Percentiles rank a stretch among this genome's conserved stretches.
Evolutionary conservation across 2,888 invertebrate genomes (phyloP).

Genomic region (Tachina fera): DNA sequence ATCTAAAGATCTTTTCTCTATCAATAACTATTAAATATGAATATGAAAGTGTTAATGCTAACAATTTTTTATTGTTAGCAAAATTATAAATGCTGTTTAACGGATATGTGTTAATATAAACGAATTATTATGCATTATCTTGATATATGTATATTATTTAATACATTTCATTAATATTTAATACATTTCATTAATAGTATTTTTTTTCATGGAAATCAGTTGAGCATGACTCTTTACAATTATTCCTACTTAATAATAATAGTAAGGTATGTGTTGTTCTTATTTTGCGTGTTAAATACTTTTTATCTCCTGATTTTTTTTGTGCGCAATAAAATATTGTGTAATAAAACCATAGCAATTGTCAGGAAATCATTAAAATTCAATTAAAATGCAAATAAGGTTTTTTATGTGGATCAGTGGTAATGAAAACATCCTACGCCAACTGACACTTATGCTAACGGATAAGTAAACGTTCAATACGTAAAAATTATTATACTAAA

Average conservation of each 20-base stretch:
- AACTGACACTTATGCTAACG: too few species aligned
- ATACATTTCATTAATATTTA: slow-evolving; percentile 5
- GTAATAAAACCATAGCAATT: slow-evolving; percentile 31
- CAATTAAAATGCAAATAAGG: slow-evolving; percentile 59
- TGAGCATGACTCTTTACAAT: background rate
- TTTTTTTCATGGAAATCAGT: background rate
- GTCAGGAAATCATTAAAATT: slow-evolving; percentile 57
- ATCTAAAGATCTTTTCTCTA: too few species aligned
- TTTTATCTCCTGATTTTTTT: background rate
- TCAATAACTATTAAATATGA: too few species aligned
- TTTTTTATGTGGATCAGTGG: slow-evolving; percentile 2
- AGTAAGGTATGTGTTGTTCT: background rate
- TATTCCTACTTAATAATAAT: background rate
- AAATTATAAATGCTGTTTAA: slow-evolving; percentile 26
- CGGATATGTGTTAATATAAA: slow-evolving; percentile 11
- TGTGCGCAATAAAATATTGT: background rate
- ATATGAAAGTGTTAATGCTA: too few species aligned
- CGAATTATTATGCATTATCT: slow-evolving; percentile 16
- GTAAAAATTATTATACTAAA: too few species aligned
- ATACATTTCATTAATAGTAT: too few species aligned
- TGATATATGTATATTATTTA: background rate
- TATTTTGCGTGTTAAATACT: background rate
- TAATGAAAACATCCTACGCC: too few species aligned
- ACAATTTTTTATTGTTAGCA: too few species aligned
- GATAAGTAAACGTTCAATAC: too few species aligned